A percentile compares a stretch with the other conserved stretches of the same genome.
These are phyloP conservation scores for Bombus turneri DNA, from an alignment of 1,140 invertebrate species.

Conservation along the genomic window DNA sequence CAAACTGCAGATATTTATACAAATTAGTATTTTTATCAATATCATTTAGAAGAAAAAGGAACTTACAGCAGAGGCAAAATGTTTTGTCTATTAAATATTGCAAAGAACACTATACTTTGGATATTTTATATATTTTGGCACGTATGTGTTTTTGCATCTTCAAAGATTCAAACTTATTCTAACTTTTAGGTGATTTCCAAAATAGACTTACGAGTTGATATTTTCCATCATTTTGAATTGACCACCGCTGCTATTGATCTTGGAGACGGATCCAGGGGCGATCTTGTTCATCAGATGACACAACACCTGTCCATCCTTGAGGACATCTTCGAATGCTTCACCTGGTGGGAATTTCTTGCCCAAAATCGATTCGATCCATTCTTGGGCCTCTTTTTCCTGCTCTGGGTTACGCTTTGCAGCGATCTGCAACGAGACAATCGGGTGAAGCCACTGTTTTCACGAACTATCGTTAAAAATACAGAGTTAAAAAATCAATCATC, in stretches of 20 bases:
- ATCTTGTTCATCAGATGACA: constrained; percentile 94
- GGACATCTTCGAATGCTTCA: constrained; percentile 88
- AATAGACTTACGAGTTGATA: constrained; percentile 88
- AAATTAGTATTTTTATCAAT: too few species aligned
- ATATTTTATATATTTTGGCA: accelerated
- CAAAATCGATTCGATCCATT: constrained; percentile 93
- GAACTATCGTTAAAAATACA: background rate
- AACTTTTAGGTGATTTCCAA: background rate
- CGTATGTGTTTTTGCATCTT: too few species aligned
- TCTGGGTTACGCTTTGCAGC: constrained; percentile 92
- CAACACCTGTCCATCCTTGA: constrained; percentile 91
- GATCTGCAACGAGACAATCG: constrained; percentile 83
- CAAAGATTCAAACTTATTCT: background rate
- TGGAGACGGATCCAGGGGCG: constrained; percentile 90
- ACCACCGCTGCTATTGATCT: constrained; percentile 92
- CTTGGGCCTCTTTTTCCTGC: constrained; percentile 91
- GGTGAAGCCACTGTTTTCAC: background rate
- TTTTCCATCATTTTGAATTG: constrained; percentile 98
- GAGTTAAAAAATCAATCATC: too few species aligned
- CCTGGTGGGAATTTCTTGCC: constrained; percentile 89
- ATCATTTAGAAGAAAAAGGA: too few species aligned
- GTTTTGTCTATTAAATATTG: too few species aligned
- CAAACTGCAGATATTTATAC: too few species aligned
- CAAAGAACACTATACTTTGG: too few species aligned
- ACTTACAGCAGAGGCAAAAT: too few species aligned